These are phyloP conservation scores for Chionomys nivalis DNA, from an alignment of 2,113 vertebrate species.

Conservation along the genomic window DNA sequence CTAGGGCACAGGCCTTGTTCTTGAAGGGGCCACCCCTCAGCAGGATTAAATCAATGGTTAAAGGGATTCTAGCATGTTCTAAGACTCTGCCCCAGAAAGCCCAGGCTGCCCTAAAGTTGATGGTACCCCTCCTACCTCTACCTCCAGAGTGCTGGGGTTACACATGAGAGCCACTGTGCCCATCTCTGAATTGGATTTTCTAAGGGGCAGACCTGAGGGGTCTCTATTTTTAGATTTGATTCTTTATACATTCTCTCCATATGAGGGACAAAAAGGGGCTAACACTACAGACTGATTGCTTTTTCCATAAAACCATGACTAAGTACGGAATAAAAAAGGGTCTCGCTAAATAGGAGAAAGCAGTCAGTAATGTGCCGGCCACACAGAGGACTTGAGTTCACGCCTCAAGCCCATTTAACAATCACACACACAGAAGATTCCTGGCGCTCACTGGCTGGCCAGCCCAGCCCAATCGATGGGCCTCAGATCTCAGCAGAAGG, in stretches of 20 bases:
- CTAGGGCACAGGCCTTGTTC: background rate
- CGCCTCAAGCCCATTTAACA: background rate
- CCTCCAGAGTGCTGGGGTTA: background rate
- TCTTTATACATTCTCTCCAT: background rate
- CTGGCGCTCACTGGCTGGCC: background rate
- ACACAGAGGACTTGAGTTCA: background rate
- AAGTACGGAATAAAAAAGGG: background rate
- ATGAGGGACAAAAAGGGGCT: background rate
- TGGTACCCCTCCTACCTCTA: background rate
- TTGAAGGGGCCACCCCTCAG: background rate
- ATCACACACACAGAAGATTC: background rate
- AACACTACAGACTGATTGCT: background rate
- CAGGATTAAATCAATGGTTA: background rate
- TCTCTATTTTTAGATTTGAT: slow-evolving; percentile 26
- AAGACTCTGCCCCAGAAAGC: background rate
- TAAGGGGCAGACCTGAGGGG: background rate
- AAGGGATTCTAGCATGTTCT: background rate
- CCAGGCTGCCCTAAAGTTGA: background rate
- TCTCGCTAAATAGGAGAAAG: background rate
- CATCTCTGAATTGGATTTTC: background rate
- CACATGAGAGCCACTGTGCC: background rate
- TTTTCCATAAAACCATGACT: background rate
- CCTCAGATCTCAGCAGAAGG: background rate
- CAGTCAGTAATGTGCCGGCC: background rate
- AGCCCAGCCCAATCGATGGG: background rate